Base-by-base conservation (phyloP, 2,797 vertebrate genomes). In the Alauda arvensis region DNA sequence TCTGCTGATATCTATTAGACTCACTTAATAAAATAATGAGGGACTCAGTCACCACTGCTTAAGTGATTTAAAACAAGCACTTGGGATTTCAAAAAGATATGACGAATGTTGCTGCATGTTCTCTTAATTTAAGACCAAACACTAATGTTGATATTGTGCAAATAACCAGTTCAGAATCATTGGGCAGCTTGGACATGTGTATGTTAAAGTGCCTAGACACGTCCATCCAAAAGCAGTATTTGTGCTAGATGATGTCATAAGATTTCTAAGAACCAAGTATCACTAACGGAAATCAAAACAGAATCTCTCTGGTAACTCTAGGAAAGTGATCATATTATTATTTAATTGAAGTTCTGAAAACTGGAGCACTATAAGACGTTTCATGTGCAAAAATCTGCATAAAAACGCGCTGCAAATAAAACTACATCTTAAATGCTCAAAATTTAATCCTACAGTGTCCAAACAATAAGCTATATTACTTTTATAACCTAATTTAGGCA, bases 201-300 rank as follows among this genome's bases (percentile, higher is more conserved):
- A n/a, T 12, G 23, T 14, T 25, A 8, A 63, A 79, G n/a, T 23
- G 39, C 21, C 46, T 77, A 77, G 77, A 53, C 12, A 29, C 0
- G 4, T 25, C 34, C 28, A 5, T 1, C n/a, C 42, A 55, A 52
- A 56, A 31, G 42, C 20, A 51, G 12, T 46, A 69, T 61, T 37
- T 66, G 29, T 0, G 0, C 39, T 18, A 45, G 17, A 60, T 13
- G 13, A 74, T 66, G 26, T 31, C 5, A 2, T 34, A 70, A 26
- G 42, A 75, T 24, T 68, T 63, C 5, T 45, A 57, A 77, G 46
- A 85, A 51, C 4, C 5, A 83, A 80, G 24, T 10, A 39, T 9
- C 56, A 74, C 29, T 62, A 42, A 28, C 2, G 9, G 37, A 77
- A 86, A 67, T 59, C 10, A 60, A 40, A 83, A 68, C 0, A 88